These are phyloP conservation scores for Platygyra sinensis DNA, from an alignment of 64 coral and sea anemone genomes.

Conservation along the genomic window DNA sequence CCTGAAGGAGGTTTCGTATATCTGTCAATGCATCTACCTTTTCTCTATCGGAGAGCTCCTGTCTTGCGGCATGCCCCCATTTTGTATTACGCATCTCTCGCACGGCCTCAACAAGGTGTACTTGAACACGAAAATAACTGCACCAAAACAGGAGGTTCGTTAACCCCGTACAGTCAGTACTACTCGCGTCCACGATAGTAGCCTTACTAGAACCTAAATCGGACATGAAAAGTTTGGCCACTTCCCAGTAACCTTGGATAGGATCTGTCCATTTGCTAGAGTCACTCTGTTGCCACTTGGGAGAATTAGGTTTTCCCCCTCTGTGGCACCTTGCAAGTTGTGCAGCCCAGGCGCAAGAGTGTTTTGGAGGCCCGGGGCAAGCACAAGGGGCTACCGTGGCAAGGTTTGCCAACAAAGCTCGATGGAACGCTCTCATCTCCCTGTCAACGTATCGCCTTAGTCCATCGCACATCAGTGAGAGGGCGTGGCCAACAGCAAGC, in stretches of 20 bases:
- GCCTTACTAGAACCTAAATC: slow-evolving; percentile 55
- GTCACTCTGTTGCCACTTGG: slow-evolving; percentile 77
- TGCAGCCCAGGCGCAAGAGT: too few relatives aligned
- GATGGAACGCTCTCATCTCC: slow-evolving; percentile 59
- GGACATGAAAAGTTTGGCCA: slow-evolving; percentile 82
- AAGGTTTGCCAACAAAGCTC: slow-evolving; percentile 37
- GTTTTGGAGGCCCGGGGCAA: slow-evolving; percentile 42
- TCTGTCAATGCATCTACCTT: slow-evolving; percentile 38
- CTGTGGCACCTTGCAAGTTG: slow-evolving; percentile 41
- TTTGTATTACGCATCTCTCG: slow-evolving; percentile 59
- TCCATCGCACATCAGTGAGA: slow-evolving; percentile 52
- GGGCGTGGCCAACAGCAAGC: slow-evolving; percentile 58
- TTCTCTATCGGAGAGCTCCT: slow-evolving; percentile 46
- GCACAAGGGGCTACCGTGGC: background rate
- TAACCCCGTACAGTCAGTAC: slow-evolving; percentile 66
- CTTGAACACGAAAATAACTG: slow-evolving; percentile 13
- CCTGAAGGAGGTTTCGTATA: slow-evolving; percentile 49
- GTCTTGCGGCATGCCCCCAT: slow-evolving; percentile 69
- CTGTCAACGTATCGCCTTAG: slow-evolving; percentile 59
- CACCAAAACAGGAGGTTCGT: slow-evolving; percentile 63
- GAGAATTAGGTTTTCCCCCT: slow-evolving; percentile 38
- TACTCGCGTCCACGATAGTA: slow-evolving; percentile 26
- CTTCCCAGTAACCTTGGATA: slow-evolving; percentile 59
- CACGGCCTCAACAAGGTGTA: slow-evolving; percentile 22
- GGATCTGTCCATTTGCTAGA: slow-evolving; percentile 43